Conservation (phyloP, 2,888 invertebrate genomes). For the Campopleginae sp. region DNA sequence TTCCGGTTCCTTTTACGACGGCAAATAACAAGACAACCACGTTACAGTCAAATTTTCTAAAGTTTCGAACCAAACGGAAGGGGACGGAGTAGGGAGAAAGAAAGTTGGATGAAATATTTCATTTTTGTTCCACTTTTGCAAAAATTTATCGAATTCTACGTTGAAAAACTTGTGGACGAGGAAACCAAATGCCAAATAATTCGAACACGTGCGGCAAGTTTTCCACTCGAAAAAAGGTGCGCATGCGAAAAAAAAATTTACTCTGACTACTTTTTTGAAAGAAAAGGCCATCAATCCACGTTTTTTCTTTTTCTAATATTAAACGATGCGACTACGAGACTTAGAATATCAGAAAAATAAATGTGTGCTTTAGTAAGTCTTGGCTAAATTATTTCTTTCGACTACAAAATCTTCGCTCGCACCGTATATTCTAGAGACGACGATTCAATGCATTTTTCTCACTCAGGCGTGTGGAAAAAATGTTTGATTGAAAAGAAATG, state of each 20-base stretch:
- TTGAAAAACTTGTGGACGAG: background rate
- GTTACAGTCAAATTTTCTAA: background rate
- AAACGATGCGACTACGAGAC: conserved; percentile 2
- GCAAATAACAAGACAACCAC: conserved; percentile 24
- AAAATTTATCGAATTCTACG: background rate
- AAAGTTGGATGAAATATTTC: background rate
- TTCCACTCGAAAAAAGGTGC: background rate
- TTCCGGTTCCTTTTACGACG: conserved; percentile 82
- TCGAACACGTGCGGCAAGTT: background rate
- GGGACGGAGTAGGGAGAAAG: no score
- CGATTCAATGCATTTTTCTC: background rate
- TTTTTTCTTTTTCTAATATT: background rate
- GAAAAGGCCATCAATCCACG: background rate
- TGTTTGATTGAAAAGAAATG: background rate
- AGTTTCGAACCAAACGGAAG: background rate
- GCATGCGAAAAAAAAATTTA: background rate
- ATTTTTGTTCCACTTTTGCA: background rate
- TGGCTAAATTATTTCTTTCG: background rate
- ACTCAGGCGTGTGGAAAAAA: background rate
- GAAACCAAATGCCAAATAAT: background rate
- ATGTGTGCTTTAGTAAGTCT: background rate
- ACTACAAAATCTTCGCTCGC: background rate
- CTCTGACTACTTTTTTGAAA: background rate
- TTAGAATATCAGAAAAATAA: background rate
- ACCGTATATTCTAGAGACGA: background rate